These are phyloP conservation scores for Nannoperca australis DNA, from an alignment of 2,797 vertebrate species.

Conservation along the genomic window DNA sequence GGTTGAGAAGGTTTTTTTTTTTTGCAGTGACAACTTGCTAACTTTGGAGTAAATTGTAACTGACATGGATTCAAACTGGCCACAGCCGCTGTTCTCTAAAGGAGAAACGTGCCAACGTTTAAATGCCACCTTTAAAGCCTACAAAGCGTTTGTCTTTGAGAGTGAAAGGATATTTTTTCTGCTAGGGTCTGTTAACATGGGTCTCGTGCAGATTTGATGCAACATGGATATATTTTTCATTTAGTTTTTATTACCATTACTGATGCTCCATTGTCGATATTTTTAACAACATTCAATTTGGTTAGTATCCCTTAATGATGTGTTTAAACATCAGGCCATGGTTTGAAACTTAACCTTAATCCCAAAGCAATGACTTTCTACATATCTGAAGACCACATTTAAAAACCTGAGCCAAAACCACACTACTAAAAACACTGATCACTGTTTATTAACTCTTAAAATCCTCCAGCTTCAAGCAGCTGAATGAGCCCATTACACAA, in stretches of 20 bases:
- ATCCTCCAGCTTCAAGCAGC: conserved; percentile 40
- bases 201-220: neutral
- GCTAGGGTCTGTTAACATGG: neutral
- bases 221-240: neutral
- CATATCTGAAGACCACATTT: conserved; percentile 24
- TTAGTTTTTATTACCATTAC: neutral
- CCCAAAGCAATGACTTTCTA: conserved; percentile 17
- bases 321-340: neutral
- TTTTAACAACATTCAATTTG: neutral
- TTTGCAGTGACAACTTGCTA: conserved; percentile 24
- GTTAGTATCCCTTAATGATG: neutral
- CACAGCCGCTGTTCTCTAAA: neutral
- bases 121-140: conserved; percentile 6
- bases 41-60: conserved; percentile 33
- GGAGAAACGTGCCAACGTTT: conserved; percentile 4
- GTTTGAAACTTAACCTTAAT: neutral
- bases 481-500: conserved; percentile 47
- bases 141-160: neutral
- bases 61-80: conserved; percentile 29
- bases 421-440: conserved; percentile 25
- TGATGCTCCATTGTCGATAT: neutral
- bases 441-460: conserved; percentile 65
- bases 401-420: conserved; percentile 29
- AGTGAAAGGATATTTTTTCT: neutral
- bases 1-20: conserved; percentile 16